These are phyloP conservation scores for Campopleginae sp. DNA, from an alignment of 2,888 invertebrate species.

Conservation along the genomic window DNA sequence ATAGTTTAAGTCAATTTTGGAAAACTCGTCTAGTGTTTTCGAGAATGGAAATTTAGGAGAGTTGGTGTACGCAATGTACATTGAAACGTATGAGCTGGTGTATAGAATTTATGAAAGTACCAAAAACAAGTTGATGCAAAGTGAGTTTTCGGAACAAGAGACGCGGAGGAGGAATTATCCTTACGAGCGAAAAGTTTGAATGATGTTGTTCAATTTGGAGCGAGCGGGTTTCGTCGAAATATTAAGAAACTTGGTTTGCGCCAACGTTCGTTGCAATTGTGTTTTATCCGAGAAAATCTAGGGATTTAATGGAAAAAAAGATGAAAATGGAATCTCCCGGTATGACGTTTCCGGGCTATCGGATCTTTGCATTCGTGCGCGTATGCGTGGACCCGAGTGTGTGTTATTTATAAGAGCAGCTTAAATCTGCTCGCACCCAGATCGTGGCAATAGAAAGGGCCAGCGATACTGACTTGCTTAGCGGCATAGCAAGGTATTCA, in stretches of 20 bases:
- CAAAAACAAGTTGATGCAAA: slow-evolving; percentile 18
- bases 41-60: slow-evolving; percentile 7
- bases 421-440: neutral
- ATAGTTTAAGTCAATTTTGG: neutral
- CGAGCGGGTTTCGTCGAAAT: neutral
- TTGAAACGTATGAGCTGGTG: neutral
- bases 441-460: slow-evolving; percentile 72
- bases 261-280: neutral
- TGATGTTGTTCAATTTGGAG: neutral
- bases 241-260: neutral
- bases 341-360: neutral
- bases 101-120: neutral
- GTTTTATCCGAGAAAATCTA: neutral
- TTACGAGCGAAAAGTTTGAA: slow-evolving; percentile 14
- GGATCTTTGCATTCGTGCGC: neutral
- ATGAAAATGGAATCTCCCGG: neutral
- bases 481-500: slow-evolving; percentile 76
- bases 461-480: slow-evolving; percentile 58
- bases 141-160: neutral
- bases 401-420: slow-evolving; percentile 27
- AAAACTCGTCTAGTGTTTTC: neutral
- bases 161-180: neutral
- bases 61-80: neutral
- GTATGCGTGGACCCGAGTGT: neutral
- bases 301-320: neutral